Conservation (phyloP, 1,140 invertebrate genomes). For the Atta texana region DNA sequence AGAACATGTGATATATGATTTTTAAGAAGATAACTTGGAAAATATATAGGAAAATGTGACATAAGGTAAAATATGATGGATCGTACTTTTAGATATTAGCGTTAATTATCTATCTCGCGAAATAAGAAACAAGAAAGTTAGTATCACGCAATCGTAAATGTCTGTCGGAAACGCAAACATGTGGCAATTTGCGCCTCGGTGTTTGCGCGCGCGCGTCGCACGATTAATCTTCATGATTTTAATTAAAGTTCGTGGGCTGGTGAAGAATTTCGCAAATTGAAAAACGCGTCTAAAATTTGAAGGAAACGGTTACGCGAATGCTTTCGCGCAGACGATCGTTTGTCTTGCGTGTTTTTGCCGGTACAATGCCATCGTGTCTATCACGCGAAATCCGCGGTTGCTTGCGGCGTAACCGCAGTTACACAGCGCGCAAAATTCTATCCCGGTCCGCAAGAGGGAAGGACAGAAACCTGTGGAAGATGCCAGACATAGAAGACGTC, state of each 20-base stretch:
- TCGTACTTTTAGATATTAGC: background rate
- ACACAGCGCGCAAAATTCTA: slow-evolving; percentile 31
- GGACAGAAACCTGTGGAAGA: background rate
- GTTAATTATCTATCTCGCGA: slow-evolving; percentile 38
- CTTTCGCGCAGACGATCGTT: slow-evolving; percentile 41
- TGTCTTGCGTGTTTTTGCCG: slow-evolving; percentile 33
- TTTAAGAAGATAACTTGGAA: slow-evolving; percentile 1
- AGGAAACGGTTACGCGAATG: slow-evolving; percentile 15
- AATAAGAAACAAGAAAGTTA: slow-evolving; percentile 37
- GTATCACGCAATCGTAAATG: slow-evolving; percentile 34
- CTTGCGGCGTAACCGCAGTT: slow-evolving; percentile 23
- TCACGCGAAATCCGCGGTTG: slow-evolving; percentile 34
- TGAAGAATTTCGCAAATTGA: slow-evolving; percentile 58
- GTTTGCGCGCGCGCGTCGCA: background rate
- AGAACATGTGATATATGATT: background rate
- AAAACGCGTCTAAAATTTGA: slow-evolving; percentile 59
- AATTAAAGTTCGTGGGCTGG: slow-evolving; percentile 43
- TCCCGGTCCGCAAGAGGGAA: background rate
- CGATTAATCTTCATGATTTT: slow-evolving; percentile 62
- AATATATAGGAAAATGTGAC: slow-evolving; percentile 9
- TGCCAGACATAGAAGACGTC: slow-evolving; percentile 55
- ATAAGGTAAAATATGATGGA: slow-evolving; percentile 13
- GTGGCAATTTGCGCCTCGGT: background rate
- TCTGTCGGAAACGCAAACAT: slow-evolving; percentile 28
- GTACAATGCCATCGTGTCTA: slow-evolving; percentile 31